Conservation (phyloP, 2,113 vertebrate species). For the Myotis brandtii region DNA sequence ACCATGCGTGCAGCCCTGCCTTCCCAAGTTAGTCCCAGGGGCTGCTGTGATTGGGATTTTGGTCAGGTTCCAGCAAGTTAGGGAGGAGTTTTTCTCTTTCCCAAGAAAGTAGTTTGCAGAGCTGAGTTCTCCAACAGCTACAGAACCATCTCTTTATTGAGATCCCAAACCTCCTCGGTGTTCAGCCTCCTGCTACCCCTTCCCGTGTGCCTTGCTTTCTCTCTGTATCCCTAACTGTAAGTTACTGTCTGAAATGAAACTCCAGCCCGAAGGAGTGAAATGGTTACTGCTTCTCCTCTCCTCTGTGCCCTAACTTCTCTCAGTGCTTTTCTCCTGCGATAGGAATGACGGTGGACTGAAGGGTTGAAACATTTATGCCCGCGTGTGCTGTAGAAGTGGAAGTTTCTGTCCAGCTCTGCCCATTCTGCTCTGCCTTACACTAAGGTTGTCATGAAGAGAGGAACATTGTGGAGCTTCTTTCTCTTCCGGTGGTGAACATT, state of each 20-base stretch:
- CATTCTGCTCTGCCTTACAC: rapidly evolving
- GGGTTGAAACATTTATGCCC: background rate
- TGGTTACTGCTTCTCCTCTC: background rate
- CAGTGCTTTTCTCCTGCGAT: background rate
- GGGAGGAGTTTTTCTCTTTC: slow-evolving; percentile 19
- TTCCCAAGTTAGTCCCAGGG: background rate
- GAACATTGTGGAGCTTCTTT: background rate
- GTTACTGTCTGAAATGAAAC: background rate
- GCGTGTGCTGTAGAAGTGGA: background rate
- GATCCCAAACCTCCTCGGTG: background rate
- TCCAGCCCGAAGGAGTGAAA: background rate
- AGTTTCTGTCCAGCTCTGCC: background rate
- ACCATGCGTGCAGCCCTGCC: background rate
- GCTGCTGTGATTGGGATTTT: slow-evolving; percentile 31
- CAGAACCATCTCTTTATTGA: background rate
- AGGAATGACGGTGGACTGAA: background rate
- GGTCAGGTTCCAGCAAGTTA: background rate
- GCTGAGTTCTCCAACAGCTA: background rate
- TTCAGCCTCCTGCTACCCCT: background rate
- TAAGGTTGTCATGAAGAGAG: background rate
- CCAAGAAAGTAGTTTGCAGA: slow-evolving; percentile 4
- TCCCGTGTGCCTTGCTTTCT: background rate
- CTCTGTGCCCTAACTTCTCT: background rate
- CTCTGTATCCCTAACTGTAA: background rate
- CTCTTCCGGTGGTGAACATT: background rate